Conservation (phyloP, 2,113 vertebrate genomes). For the Rallus limicola region DNA sequence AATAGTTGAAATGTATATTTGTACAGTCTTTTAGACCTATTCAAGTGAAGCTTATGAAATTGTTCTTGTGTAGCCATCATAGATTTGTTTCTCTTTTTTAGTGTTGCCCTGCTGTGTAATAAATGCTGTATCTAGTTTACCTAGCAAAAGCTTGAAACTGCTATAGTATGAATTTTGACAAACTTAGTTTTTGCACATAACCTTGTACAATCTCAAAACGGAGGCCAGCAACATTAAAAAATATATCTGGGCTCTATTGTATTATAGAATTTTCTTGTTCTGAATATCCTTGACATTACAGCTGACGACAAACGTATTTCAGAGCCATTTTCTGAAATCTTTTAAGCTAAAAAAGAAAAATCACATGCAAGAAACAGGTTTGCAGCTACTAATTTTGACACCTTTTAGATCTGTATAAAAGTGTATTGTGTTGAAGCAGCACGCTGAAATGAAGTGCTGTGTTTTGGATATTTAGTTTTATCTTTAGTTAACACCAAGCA, state of each 20-base stretch:
- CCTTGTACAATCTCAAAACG: conserved; percentile 87
- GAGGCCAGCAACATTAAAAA: conserved; percentile 80
- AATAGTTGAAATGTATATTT: conserved; percentile 97
- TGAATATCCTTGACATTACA: conserved; percentile 82
- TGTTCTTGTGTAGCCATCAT: conserved; percentile 89
- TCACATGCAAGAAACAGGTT: conserved; percentile 82
- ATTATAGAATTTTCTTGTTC: conserved; percentile 85
- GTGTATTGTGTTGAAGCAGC: conserved; percentile 87
- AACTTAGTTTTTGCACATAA: conserved; percentile 92
- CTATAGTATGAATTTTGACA: conserved; percentile 90
- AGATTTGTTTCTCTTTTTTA: conserved; percentile 87
- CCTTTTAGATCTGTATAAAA: conserved; percentile 86
- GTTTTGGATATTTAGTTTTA: conserved; percentile 84
- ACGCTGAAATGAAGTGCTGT: conserved; percentile 76
- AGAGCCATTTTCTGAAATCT: conserved; percentile 82
- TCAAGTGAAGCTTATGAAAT: conserved; percentile 88
- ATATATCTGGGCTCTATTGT: conserved; percentile 84
- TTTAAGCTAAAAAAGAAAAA: conserved; percentile 80
- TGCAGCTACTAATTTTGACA: conserved; percentile 85
- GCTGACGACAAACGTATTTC: conserved; percentile 80
- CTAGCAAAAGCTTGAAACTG: conserved; percentile 89
- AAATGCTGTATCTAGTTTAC: conserved; percentile 92
- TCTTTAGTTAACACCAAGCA: conserved; percentile 83
- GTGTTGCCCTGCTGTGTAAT: conserved; percentile 95
- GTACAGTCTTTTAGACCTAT: conserved; percentile 99